phyloP scores from a whole-genome alignment of 2,888 invertebrate species.

The Lithosia quadra region DNA sequence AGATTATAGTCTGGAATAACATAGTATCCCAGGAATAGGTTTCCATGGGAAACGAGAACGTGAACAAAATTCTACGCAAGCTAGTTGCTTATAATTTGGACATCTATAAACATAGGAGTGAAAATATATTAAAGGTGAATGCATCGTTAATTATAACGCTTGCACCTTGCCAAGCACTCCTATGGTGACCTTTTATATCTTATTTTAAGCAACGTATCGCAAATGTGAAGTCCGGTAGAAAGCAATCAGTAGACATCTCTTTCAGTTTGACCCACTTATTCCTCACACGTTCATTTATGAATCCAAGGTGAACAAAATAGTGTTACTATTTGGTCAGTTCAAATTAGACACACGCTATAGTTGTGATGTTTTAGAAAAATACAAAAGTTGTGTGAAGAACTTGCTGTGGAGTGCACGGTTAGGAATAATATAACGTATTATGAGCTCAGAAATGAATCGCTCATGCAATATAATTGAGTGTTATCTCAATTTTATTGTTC shows the following conservation, averaged over 20 bases:
- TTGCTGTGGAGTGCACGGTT: conserved; percentile 12
- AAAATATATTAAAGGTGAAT: conserved; percentile 67
- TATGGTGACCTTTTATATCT: conserved; percentile 79
- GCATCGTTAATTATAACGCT: conserved; percentile 76
- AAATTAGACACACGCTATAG: conserved; percentile 36
- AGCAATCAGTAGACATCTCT: conserved; percentile 63
- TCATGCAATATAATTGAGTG: conserved; percentile 4
- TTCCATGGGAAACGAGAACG: too few relatives aligned
- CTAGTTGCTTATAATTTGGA: conserved; percentile 15
- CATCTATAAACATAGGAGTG: conserved; percentile 31
- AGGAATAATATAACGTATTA: conserved; percentile 9
- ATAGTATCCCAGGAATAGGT: too few relatives aligned
- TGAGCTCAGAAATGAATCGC: conserved; percentile 2
- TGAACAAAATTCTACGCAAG: too few relatives aligned
- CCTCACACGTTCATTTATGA: conserved; percentile 44
- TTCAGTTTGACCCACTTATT: conserved; percentile 74
- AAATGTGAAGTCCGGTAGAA: conserved; percentile 56
- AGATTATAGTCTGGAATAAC: too few relatives aligned
- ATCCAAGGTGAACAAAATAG: conserved; percentile 60
- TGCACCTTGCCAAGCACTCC: conserved; percentile 72
- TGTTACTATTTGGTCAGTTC: conserved; percentile 37
- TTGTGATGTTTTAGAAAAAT: conserved; percentile 22
- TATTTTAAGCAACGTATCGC: conserved; percentile 76
- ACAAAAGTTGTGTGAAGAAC: conserved; percentile 13
- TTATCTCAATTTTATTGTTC: not conserved